These are phyloP conservation scores for Peromyscus eremicus DNA, from an alignment of 2,797 vertebrate genomes.

Conservation along the genomic window DNA sequence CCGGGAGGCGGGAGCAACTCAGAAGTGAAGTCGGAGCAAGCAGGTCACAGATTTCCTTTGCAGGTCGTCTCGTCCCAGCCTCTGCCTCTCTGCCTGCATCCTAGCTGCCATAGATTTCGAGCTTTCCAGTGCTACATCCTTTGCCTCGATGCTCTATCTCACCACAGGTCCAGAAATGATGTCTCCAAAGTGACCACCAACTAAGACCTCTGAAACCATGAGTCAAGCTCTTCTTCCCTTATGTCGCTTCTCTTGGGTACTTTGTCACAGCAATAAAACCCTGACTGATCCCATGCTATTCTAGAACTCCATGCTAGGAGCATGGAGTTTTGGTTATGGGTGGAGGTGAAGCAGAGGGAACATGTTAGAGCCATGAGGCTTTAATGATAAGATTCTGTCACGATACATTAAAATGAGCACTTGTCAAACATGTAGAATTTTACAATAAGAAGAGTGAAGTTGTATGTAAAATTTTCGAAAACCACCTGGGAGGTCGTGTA, in stretches of 20 bases:
- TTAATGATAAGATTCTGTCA: neutral
- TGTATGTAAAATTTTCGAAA: neutral
- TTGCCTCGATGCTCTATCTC: neutral
- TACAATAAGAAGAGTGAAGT: neutral
- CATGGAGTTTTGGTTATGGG: neutral
- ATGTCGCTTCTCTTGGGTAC: too few species aligned
- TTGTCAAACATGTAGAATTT: constrained; percentile 2
- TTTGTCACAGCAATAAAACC: neutral
- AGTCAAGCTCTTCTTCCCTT: neutral
- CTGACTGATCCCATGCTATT: neutral
- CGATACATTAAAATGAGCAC: neutral
- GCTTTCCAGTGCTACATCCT: neutral
- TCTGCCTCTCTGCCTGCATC: neutral
- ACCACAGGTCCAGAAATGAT: neutral
- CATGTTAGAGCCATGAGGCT: neutral
- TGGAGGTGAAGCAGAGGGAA: neutral
- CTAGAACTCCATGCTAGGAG: neutral
- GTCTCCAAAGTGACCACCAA: neutral
- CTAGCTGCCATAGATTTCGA: fast-evolving
- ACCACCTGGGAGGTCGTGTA: neutral
- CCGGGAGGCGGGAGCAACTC: neutral
- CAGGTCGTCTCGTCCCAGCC: neutral
- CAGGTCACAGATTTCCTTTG: neutral
- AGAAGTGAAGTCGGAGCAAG: neutral
- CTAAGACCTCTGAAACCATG: too few species aligned